Percentiles rank a stretch among this genome's conserved stretches.
phyloP scores from a whole-genome alignment of 2,888 invertebrate species.

The Slavum lentiscoides region DNA sequence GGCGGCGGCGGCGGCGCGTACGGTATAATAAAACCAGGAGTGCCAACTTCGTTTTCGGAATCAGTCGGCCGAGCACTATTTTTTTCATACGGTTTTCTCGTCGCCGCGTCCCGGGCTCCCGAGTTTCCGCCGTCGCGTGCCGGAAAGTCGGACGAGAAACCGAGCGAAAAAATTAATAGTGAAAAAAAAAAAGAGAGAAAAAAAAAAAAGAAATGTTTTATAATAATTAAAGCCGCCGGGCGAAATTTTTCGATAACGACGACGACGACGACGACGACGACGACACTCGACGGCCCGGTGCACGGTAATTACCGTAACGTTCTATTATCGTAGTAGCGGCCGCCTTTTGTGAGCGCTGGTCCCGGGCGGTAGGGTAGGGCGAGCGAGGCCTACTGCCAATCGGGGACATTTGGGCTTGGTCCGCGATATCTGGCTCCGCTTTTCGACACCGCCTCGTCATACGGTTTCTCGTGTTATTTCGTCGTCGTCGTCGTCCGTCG shows the following conservation, averaged over 20 bases:
- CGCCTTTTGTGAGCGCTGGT: conserved; percentile 44
- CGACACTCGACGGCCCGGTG: neutral
- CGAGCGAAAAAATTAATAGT: no score
- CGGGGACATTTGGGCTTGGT: conserved; percentile 53
- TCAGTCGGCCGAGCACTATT: neutral
- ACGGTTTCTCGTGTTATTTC: conserved; percentile 15
- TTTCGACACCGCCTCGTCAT: conserved; percentile 50
- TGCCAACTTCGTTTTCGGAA: conserved; percentile 16
- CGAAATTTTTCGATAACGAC: neutral
- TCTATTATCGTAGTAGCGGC: conserved; percentile 51
- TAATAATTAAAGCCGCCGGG: no score
- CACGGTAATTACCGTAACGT: conserved; percentile 44
- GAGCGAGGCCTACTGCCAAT: conserved; percentile 53
- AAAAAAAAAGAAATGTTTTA: no score
- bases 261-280: neutral
- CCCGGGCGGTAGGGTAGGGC: conserved; percentile 53
- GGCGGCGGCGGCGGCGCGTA: neutral
- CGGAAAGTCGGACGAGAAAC: no score
- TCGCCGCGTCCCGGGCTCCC: no score
- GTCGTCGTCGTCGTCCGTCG: conserved; percentile 10
- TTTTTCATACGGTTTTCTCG: no score
- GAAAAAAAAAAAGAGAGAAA: no score
- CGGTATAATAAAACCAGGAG: neutral
- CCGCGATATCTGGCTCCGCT: conserved; percentile 51
- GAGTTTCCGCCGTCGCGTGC: no score